Evolutionary conservation across 2,113 vertebrate genomes (phyloP), one percentile per base, ranked within the genome.

Genomic region (Cyanocitta stelleri): DNA sequence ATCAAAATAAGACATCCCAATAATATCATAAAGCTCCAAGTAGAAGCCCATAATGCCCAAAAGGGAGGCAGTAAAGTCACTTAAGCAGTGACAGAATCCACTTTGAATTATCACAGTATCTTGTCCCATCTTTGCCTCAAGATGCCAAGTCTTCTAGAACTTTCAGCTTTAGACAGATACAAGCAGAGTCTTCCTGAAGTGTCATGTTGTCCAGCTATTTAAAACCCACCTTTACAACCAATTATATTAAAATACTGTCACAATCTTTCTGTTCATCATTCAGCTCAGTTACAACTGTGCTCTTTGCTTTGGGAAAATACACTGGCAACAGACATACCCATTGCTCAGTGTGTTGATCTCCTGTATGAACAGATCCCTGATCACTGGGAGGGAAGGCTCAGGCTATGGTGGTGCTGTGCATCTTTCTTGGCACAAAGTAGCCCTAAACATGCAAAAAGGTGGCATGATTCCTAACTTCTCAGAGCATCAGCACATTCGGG

Each of bases 291-390:
- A 30, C 1, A 4, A 29, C 19, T 4, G 0, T 37, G 54, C 14
- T 77, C 8, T 27, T 68, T 58, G 24, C 32, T 81, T 80, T 29
- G 32, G 37, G 41, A 54, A 90, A 77, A 54, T 29, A 43, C 10
- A 22, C 12, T 35, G n/a, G 7, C 2, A 5, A 21, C 10, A 77
- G 35, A 39, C 2, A 1, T 2, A 39, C 6, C 7, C n/a, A 35
- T 7, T 54, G 13, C 24, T 51, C 35, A 52, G 2, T 1, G 3
- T 10, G 12, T 3, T 56, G 16, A 20, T 64, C 9, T 30, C 33
- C 48, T 37, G 13, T 5, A n/a, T 10, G 10, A 32, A 19, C 9
- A 13, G n/a, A 55, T 44, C 21, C 26, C 33, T 59, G 51, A 37
- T 9, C 26, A 7, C 66, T 11, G 16, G 2, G 21, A 71, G 9